Evolutionary conservation across 2,113 vertebrate species (phyloP).

Genomic region (Riparia riparia): DNA sequence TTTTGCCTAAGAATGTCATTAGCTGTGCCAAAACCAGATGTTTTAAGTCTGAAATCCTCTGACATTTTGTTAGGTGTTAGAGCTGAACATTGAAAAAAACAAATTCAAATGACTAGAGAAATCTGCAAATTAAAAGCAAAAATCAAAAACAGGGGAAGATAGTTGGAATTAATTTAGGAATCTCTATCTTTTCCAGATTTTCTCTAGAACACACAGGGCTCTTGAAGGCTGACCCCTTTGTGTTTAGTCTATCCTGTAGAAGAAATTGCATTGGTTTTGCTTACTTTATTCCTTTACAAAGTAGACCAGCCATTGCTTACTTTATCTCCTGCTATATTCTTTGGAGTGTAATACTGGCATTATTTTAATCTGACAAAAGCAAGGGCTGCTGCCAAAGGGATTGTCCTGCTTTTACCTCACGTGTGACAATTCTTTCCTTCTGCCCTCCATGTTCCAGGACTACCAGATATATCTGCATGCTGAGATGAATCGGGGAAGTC

Average conservation of each 20-base stretch:
- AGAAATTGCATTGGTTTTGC: background rate
- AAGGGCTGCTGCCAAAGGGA: background rate
- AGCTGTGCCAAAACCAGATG: slow-evolving; percentile 29
- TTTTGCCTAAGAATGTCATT: slow-evolving; percentile 20
- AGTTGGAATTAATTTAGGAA: background rate
- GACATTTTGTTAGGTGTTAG: slow-evolving; percentile 47
- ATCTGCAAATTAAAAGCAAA: slow-evolving; percentile 9
- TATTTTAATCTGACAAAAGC: slow-evolving; percentile 2
- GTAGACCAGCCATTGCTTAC: background rate
- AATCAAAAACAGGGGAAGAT: background rate
- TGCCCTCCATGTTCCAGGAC: background rate
- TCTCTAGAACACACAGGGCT: background rate
- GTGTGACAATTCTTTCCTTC: background rate
- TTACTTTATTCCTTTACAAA: slow-evolving; percentile 2
- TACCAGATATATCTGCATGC: background rate
- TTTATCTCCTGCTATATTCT: background rate
- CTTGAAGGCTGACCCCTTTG: background rate
- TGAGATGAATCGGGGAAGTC: background rate
- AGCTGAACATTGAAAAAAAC: background rate
- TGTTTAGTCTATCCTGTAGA: background rate
- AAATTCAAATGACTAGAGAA: background rate
- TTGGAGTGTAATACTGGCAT: background rate
- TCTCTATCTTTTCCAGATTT: slow-evolving; percentile 29
- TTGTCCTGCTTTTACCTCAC: background rate
- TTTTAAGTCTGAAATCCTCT: slow-evolving; percentile 3